These are phyloP conservation scores for Caerostris darwini DNA, from an alignment of 1,140 invertebrate species.

Conservation along the genomic window DNA sequence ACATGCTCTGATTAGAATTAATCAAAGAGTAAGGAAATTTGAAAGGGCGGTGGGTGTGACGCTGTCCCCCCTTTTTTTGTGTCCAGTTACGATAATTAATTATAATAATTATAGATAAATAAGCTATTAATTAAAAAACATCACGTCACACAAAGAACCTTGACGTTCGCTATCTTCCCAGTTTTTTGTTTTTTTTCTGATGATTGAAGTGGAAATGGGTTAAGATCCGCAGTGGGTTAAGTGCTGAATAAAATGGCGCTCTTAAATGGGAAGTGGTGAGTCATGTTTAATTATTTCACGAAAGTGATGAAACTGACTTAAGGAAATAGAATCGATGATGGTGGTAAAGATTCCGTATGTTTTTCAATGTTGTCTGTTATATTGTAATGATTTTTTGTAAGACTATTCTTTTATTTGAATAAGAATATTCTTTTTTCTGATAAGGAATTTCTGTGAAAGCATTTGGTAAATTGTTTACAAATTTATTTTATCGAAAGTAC, in stretches of 20 bases:
- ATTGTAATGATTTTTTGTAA: too few species aligned
- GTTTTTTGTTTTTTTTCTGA: neutral
- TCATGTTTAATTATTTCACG: too few species aligned
- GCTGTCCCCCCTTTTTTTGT: neutral
- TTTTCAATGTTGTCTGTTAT: too few species aligned
- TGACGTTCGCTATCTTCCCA: neutral
- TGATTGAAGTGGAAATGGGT: neutral
- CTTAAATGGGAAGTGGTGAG: too few species aligned
- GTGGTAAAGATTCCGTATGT: too few species aligned
- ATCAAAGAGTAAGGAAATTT: slow-evolving; percentile 30
- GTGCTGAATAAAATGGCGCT: neutral
- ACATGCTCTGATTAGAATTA: slow-evolving; percentile 58
- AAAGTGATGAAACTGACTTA: too few species aligned
- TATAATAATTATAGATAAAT: slow-evolving; percentile 22
- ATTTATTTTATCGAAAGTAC: too few species aligned
- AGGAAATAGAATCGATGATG: too few species aligned
- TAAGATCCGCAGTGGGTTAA: neutral
- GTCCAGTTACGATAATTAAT: slow-evolving; percentile 39
- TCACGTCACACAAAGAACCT: neutral
- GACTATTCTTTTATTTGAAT: too few species aligned
- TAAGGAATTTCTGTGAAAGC: too few species aligned
- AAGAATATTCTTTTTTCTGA: too few species aligned
- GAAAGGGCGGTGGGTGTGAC: neutral
- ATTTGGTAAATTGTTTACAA: too few species aligned
- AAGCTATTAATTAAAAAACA: slow-evolving; percentile 13